Percentiles rank a stretch among this genome's conserved stretches.
Conservation (phyloP, 30 jellyfish, hydroid and myxozoan genomes). For the Aurelia aurita region DNA sequence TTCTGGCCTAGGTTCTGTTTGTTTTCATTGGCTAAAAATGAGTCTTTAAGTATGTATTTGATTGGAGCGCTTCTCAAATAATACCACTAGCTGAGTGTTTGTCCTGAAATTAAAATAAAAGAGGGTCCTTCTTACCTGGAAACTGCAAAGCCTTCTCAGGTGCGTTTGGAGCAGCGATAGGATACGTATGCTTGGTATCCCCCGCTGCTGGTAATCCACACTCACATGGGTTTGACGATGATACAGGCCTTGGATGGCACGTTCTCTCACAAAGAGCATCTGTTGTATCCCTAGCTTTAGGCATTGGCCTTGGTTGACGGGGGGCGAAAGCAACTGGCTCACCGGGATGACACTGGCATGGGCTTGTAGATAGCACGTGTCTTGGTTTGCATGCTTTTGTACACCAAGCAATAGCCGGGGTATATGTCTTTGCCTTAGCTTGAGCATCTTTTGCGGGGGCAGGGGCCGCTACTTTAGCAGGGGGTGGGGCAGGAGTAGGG, state of each 20-base stretch:
- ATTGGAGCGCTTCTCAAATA: too few relatives aligned
- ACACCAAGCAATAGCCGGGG: slow-evolving; percentile 88
- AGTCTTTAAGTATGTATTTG: too few relatives aligned
- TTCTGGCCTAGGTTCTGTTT: too few relatives aligned
- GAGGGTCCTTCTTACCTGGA: slow-evolving; percentile 52
- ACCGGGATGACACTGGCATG: slow-evolving; percentile 89
- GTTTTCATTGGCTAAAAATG: too few relatives aligned
- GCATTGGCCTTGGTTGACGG: slow-evolving; percentile 50
- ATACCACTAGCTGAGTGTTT: too few relatives aligned
- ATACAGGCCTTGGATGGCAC: slow-evolving; percentile 87
- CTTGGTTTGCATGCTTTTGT: slow-evolving; percentile 86
- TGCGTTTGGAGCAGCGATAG: slow-evolving; percentile 56
- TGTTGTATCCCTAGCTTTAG: slow-evolving; percentile 36
- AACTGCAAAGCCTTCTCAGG: slow-evolving; percentile 28
- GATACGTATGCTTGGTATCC: slow-evolving; percentile 47
- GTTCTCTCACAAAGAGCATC: slow-evolving; percentile 69
- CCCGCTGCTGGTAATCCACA: slow-evolving; percentile 62
- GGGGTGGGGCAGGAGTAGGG: slow-evolving; percentile 52
- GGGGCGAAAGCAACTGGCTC: slow-evolving; percentile 51
- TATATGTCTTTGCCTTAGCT: slow-evolving; percentile 38
- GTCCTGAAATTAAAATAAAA: too few relatives aligned
- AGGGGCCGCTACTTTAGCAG: slow-evolving; percentile 29
- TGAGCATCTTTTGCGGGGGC: slow-evolving; percentile 10
- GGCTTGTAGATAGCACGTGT: slow-evolving; percentile 72
- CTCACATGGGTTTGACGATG: slow-evolving; percentile 66